Evolutionary conservation across 2,888 invertebrate genomes (phyloP).

Genomic region (Smittia sp.): DNA sequence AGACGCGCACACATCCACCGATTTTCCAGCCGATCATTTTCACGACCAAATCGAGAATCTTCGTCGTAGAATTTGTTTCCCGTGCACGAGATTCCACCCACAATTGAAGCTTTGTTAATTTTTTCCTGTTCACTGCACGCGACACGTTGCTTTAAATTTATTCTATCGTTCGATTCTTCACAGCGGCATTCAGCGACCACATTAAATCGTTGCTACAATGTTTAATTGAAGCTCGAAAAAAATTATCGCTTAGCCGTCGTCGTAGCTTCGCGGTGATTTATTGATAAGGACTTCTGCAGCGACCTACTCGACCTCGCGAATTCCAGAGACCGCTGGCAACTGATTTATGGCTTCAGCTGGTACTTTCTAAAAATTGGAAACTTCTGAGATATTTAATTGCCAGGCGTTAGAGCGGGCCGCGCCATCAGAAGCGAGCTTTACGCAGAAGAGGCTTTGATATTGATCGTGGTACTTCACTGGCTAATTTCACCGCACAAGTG

Average conservation of each 20-base stretch:
- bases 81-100: neutral
- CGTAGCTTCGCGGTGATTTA: neutral
- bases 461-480: too few species aligned
- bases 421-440: too few species aligned
- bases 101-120: neutral
- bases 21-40: neutral
- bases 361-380: neutral
- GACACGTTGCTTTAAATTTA: neutral
- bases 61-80: neutral
- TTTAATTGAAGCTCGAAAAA: neutral
- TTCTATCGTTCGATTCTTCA: too few species aligned
- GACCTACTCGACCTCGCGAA: neutral
- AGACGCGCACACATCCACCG: neutral
- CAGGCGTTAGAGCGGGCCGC: neutral
- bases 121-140: neutral
- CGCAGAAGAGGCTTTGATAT: neutral
- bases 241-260: neutral
- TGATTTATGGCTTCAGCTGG: neutral
- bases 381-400: neutral
- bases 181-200: too few species aligned
- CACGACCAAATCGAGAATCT: constrained; percentile 9
- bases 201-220: too few species aligned
- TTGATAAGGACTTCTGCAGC: constrained; percentile 10
- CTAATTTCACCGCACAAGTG: too few species aligned
- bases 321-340: neutral